These are phyloP conservation scores for Dromas ardeola DNA, from an alignment of 2,113 vertebrate species.

Conservation along the genomic window DNA sequence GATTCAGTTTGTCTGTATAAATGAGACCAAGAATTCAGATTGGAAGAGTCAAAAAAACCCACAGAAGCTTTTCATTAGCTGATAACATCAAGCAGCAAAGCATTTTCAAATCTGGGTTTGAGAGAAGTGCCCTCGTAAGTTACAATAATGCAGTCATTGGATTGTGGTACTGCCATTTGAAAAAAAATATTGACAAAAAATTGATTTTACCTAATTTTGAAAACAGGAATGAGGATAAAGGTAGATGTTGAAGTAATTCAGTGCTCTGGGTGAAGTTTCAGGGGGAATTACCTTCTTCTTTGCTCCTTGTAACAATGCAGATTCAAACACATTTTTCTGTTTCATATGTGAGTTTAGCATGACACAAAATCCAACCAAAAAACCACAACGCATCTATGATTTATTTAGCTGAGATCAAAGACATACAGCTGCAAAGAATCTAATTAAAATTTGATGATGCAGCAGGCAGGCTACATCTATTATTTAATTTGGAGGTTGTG, in stretches of 20 bases:
- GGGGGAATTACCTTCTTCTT: not conserved
- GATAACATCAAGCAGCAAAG: not conserved
- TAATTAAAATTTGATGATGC: slow-evolving; percentile 72
- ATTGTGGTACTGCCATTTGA: not conserved
- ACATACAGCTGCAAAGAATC: slow-evolving; percentile 54
- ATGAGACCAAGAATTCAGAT: not conserved
- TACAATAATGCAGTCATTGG: not conserved
- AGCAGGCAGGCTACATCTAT: slow-evolving; percentile 56
- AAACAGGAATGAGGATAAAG: not conserved
- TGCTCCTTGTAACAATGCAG: not conserved
- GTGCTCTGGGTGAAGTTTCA: not conserved
- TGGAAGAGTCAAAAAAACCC: not conserved
- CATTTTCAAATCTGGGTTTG: not conserved
- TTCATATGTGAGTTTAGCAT: slow-evolving; percentile 54
- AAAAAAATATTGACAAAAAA: not conserved
- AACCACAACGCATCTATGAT: slow-evolving; percentile 40
- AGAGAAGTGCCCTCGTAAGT: not conserved
- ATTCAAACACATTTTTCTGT: not conserved
- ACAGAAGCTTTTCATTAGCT: not conserved
- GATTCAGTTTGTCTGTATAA: not conserved
- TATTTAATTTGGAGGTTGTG: slow-evolving; percentile 70
- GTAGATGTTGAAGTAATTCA: not conserved
- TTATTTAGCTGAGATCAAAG: slow-evolving; percentile 70
- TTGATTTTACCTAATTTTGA: not conserved
- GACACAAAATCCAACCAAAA: slow-evolving; percentile 31